Conservation (phyloP, 2,888 invertebrate species). For the Xanthorhoe spadicearia region DNA sequence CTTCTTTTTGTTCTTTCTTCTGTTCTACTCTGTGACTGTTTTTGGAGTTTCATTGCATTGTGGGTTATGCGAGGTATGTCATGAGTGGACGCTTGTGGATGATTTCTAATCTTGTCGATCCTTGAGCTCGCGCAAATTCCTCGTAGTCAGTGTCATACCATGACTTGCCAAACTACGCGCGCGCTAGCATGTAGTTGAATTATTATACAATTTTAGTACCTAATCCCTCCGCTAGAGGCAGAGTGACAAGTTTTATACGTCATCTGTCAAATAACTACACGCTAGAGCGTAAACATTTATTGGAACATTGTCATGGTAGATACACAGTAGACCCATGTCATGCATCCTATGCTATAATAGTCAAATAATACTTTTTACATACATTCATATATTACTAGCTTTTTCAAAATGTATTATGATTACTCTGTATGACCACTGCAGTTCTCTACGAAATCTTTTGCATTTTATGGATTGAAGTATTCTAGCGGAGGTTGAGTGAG, state of each 20-base stretch:
- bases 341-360: slow-evolving; percentile 63
- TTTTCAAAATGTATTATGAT: neutral
- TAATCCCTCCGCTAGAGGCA: too few species aligned
- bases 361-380: neutral
- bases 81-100: slow-evolving; percentile 66
- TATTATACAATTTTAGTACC: too few species aligned
- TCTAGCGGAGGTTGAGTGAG: slow-evolving; percentile 6
- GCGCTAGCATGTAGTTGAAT: too few species aligned
- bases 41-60: slow-evolving; percentile 80
- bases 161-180: too few species aligned
- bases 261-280: too few species aligned
- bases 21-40: slow-evolving; percentile 70
- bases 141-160: slow-evolving; percentile 50
- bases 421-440: slow-evolving; percentile 4
- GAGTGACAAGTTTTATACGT: too few species aligned
- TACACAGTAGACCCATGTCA: slow-evolving; percentile 53
- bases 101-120: slow-evolving; percentile 59
- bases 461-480: neutral
- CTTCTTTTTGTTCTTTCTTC: slow-evolving; percentile 52
- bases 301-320: too few species aligned
- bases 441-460: neutral
- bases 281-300: too few species aligned
- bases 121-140: slow-evolving; percentile 61
- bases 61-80: slow-evolving; percentile 81
- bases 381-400: slow-evolving; percentile 5